Base-by-base conservation (phyloP, 2,113 vertebrate genomes). In the Megaceryle torquata region DNA sequence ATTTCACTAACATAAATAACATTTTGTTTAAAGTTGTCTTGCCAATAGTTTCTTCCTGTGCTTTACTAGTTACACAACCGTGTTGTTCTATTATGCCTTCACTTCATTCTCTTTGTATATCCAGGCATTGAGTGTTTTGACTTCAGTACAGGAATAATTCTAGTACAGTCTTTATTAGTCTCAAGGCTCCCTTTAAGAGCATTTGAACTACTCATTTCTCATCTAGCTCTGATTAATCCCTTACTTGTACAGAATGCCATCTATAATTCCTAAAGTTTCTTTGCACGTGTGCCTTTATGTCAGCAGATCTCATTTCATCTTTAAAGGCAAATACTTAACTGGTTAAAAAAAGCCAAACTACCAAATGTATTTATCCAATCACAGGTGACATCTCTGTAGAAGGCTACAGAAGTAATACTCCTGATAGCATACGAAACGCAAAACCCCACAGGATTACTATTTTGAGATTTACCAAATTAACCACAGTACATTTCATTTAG, bases 401-500 rank as follows among this genome's bases (percentile, higher is more conserved):
- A 89, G 21, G 37, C 71, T 85, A 89, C 22, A 54, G 25, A 91
- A 94, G 70, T 54, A 91, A 91, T 67, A 88, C 25, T 63, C 75
- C 75, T 91, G 68, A 77, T 75, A 87, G 82, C 54, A 76, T 20
- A 46, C 31, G 63, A 91, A 92, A 92, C 39, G 41, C 19, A 85
- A 92, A 95, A 89, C 14, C 89, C 75, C 71, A 87, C 63, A 80
- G 68, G 63, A 77, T 74, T 95, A 85, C 74, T 94, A 88, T 94
- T 96, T 82, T 88, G 41, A 93, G 74, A 35, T 57, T 50, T 88
- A 80, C 50, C 63, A 85, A 94, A 94, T 87, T 82, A 95, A 94
- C 16, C 24, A 80, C 44, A 54, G 75, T 53, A 82, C 48, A 89
- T 86, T 91, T 71, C 86, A 57, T 92, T 89, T 89, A 71, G 54